Evolutionary conservation across 53 echinoderm and acorn worm species (phyloP).

Genomic region (Zoroaster sp.): DNA sequence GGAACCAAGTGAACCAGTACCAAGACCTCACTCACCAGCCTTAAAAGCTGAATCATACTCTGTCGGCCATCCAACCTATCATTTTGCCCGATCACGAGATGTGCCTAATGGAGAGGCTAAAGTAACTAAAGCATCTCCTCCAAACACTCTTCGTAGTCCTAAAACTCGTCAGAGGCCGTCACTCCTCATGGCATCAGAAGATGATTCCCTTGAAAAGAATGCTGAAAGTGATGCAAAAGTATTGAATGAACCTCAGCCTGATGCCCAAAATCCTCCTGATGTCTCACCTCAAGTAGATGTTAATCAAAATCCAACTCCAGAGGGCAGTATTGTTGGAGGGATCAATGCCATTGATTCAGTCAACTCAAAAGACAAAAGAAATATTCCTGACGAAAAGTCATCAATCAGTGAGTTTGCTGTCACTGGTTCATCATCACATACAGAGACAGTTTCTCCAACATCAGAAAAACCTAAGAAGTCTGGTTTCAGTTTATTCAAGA

Average conservation of each 20-base stretch:
- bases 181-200: background rate
- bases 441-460: background rate
- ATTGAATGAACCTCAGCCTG: background rate
- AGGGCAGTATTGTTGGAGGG: background rate
- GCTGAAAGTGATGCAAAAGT: background rate
- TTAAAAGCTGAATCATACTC: slow-evolving; percentile 22
- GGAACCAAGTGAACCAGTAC: background rate
- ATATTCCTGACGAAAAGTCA: background rate
- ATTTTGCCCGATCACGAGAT: slow-evolving; percentile 29
- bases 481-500: slow-evolving; percentile 67
- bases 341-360: background rate
- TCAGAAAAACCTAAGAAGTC: slow-evolving; percentile 33
- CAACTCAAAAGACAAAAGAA: background rate
- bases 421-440: background rate
- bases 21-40: slow-evolving; percentile 21
- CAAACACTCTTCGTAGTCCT: slow-evolving; percentile 34
- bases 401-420: slow-evolving; percentile 49
- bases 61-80: slow-evolving; percentile 41
- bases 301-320: slow-evolving; percentile 5
- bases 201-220: background rate
- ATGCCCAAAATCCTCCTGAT: background rate
- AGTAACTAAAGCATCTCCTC: slow-evolving; percentile 2
- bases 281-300: background rate
- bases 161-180: background rate
- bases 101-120: slow-evolving; percentile 2